Base-by-base conservation (phyloP, 2,888 invertebrate species). In the Scaptomyza parva region DNA sequence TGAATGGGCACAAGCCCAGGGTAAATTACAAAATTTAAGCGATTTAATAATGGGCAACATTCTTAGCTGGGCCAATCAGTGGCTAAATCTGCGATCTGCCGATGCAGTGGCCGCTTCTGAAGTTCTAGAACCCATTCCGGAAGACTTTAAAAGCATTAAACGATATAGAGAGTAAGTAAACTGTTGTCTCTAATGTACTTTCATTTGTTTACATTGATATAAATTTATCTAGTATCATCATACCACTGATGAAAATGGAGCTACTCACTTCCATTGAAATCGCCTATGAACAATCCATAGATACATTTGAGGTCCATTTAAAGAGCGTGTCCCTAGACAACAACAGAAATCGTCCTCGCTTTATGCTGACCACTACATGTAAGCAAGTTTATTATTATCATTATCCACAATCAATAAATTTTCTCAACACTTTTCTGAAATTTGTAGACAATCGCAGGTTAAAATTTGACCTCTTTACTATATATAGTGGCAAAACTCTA, bases 1-100 rank as follows among this genome's bases (percentile, higher is more conserved):
- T 0, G 53, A 70, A 9, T 85, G 87, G 84, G 45, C 76, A 51
- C 18, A 28, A 5, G 45, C 57, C 2, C 35, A 17, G 0, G 85
- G 72, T 28, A 76, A 78, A 0, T 64, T 81, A 14, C 50, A 88
- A 3, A 89, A 90, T 28, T 68, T 70, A 2, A 88, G 88, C 0
- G 92, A 93, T 68, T 91, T 93, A 41, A 93, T 94, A 11, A 89
- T 94, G 24, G 91, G 93, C 68, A 92, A 93, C 68, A 93, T 95
- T 69, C 91, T 95, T 5, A 78, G 57, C 2, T 96, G 95, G 96
- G 94, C 94, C 79, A 94, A 95, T 8, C 92, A 93, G 24, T 96
- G 95, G 95, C 86, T 96, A 2, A 90, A 93, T 59, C 93, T 94
- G 74, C 93, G 94, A 11, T 91, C 92, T 57, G 92, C 92, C 3